Conservation (phyloP, 2,113 vertebrate genomes). For the Prunella fulvescens region DNA sequence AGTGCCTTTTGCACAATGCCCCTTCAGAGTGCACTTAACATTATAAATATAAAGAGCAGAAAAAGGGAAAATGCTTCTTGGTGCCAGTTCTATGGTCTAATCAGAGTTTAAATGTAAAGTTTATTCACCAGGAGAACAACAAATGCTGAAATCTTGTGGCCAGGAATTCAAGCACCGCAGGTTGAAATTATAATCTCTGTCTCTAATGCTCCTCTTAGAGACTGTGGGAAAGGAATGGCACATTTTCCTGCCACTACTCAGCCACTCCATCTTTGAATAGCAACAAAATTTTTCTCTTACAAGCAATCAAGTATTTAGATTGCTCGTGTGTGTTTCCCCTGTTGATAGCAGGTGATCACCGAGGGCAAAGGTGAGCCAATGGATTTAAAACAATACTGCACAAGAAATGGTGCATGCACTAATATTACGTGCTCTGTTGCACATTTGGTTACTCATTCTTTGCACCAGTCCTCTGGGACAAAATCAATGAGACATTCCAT, state of each 20-base stretch:
- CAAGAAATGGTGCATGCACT: constrained; percentile 49
- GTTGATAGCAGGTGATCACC: not conserved
- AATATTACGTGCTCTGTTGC: constrained; percentile 15
- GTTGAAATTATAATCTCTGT: not conserved
- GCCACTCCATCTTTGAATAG: not conserved
- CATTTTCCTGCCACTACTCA: not conserved
- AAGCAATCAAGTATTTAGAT: not conserved
- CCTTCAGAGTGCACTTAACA: not conserved
- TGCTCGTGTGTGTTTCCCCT: not conserved
- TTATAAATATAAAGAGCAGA: not conserved
- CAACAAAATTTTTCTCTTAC: not conserved
- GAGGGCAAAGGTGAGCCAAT: constrained; percentile 35
- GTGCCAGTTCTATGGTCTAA: not conserved
- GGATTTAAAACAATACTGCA: constrained; percentile 43
- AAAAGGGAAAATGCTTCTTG: not conserved
- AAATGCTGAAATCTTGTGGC: not conserved
- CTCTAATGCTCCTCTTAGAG: not conserved
- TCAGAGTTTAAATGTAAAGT: constrained; percentile 17
- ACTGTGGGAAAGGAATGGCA: not conserved
- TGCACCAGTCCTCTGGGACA: constrained; percentile 50
- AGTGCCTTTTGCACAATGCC: not conserved
- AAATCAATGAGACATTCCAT: constrained; percentile 63
- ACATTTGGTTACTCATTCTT: constrained; percentile 55
- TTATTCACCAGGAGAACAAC: constrained; percentile 31
- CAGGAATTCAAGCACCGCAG: not conserved